Evolutionary conservation across 2,888 invertebrate genomes (phyloP), one percentile per base, ranked within the genome.

Genomic region (Lithophane leautieri): DNA sequence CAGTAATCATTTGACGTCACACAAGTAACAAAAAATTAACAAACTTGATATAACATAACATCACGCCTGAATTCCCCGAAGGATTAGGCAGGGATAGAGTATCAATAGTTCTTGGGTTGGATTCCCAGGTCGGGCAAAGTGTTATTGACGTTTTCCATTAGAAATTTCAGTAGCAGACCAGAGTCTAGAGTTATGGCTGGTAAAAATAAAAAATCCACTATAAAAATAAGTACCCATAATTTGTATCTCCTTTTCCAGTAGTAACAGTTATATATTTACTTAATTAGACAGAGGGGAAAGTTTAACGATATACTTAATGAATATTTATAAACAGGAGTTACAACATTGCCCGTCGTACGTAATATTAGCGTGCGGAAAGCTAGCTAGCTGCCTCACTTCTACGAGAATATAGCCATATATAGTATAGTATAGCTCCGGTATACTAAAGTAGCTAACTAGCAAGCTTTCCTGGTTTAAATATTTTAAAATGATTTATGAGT

Each of bases 251-350:
- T 68, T 66, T 65, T 54, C 1, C 14, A 68, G 40, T 14, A 66
- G 25, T 70, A 34, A 56, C 14, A 44, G 28, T 65, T 73, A 65
- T 79, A 79, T 83, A 56, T 70, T 50, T 0, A 52, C 8, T 62
- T 71, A 69, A 83, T 83, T 81, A 73, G 56, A 16, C 9, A 12
- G 42, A 83, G n/a, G 52, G 28, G 47, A 54, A 68, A 68, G 34
- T 54, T 69, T 72, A 56, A 79, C 50, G n/a, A 60, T 63, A 50
- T 34, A n/a, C 60, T 60, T 82, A 67, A 78, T 77, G 34, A 77
- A 25, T 28, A 71, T 63, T 63, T 79, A 76, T 68, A 70, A 73
- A 73, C 54, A 70, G 28, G 47, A 71, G 28, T 85, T 73, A 50
- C 60, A 56, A 71, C 28, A 34, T 19, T 50, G 56, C n/a, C 11